A percentile compares a stretch with the other conserved stretches of the same genome.
These are phyloP conservation scores for Clupea harengus DNA, from an alignment of 2,113 vertebrate genomes.

Conservation along the genomic window DNA sequence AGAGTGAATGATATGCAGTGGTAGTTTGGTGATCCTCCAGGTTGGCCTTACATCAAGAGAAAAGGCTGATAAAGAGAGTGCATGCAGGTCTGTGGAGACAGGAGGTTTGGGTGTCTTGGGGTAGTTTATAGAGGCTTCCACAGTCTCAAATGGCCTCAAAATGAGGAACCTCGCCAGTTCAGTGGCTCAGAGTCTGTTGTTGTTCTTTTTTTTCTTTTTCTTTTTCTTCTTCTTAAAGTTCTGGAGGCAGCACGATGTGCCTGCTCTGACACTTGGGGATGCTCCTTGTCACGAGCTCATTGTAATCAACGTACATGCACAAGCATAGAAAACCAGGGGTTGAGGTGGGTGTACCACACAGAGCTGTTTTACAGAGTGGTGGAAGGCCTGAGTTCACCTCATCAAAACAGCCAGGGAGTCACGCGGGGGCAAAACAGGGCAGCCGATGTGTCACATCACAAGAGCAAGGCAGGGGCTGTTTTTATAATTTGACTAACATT, in stretches of 20 bases:
- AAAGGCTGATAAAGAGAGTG: conserved; percentile 26
- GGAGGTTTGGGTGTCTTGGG: background rate
- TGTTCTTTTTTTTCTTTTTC: conserved; percentile 47
- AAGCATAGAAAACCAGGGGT: conserved; percentile 66
- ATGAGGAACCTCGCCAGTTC: background rate
- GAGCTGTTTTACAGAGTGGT: conserved; percentile 59
- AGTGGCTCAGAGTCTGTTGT: conserved; percentile 8
- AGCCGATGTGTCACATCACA: conserved; percentile 75
- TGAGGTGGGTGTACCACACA: conserved; percentile 53
- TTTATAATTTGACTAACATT: conserved; percentile 46
- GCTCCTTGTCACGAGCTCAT: conserved; percentile 84
- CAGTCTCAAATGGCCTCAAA: conserved; percentile 34
- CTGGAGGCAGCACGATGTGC: conserved; percentile 83
- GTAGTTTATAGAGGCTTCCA: conserved; percentile 26
- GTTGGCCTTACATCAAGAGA: conserved; percentile 33
- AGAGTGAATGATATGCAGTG: conserved; percentile 28
- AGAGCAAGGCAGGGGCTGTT: conserved; percentile 54
- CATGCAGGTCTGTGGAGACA: conserved; percentile 29
- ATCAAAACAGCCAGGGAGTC: conserved; percentile 82
- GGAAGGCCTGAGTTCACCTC: conserved; percentile 85
- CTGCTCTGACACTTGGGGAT: conserved; percentile 67
- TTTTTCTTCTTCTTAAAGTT: conserved; percentile 59
- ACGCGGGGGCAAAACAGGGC: conserved; percentile 58
- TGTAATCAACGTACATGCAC: conserved; percentile 75
- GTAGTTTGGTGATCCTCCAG: conserved; percentile 36